These are phyloP conservation scores for Blastomussa wellsi DNA, from an alignment of 92 coral and sea anemone species.

Conservation along the genomic window DNA sequence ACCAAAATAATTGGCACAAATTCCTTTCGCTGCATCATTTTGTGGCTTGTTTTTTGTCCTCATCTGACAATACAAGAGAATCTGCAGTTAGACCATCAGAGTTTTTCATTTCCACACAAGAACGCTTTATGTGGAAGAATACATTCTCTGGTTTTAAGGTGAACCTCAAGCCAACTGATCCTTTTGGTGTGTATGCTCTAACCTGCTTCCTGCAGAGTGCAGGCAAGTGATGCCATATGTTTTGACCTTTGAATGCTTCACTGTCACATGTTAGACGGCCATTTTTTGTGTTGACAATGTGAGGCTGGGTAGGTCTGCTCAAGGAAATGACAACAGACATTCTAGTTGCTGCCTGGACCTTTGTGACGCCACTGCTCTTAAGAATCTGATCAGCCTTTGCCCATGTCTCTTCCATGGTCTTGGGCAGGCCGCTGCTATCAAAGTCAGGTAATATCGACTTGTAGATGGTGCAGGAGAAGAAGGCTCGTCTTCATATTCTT, in stretches of 20 bases:
- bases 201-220: conserved; percentile 47
- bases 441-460: no score
- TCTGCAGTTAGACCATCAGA: conserved; percentile 29
- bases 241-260: conserved; percentile 14
- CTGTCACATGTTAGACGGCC: conserved; percentile 30
- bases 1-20: conserved; percentile 40
- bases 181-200: conserved; percentile 47
- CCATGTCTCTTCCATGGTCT: no score
- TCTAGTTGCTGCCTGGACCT: no score
- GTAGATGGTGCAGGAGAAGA: no score
- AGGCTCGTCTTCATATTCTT: conserved; percentile 25
- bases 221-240: conserved; percentile 20
- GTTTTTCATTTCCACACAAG: conserved; percentile 42
- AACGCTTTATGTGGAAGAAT: conserved; percentile 40
- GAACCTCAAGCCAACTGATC: conserved; percentile 32
- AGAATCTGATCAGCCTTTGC: no score
- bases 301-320: no score
- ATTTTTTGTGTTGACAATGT: conserved; percentile 24
- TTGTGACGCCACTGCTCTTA: no score
- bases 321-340: no score
- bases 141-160: conserved; percentile 51
- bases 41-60: conserved; percentile 40
- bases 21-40: conserved; percentile 33
- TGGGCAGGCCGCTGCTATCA: no score
- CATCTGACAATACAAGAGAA: conserved; percentile 27